These are phyloP conservation scores for Pomphorhynchus laevis DNA, from an alignment of 1,140 invertebrate species.

Conservation along the genomic window DNA sequence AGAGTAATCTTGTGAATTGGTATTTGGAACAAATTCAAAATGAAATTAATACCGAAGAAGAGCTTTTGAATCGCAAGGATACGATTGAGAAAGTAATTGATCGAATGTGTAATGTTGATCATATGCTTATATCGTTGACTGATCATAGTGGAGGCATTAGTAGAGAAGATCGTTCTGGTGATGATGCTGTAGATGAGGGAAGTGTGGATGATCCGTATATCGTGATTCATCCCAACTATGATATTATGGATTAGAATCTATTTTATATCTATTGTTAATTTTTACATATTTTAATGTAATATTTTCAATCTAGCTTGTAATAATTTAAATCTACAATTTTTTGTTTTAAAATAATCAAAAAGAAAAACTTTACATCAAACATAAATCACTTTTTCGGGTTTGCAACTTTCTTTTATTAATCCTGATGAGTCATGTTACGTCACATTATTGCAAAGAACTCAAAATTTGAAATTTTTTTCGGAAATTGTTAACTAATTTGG, in stretches of 20 bases:
- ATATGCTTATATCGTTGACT: not conserved
- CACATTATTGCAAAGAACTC: too few relatives aligned
- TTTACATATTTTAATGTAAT: too few relatives aligned
- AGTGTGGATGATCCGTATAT: constrained; percentile 44
- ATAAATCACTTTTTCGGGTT: too few relatives aligned
- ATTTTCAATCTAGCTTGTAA: too few relatives aligned
- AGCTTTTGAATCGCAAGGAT: constrained; percentile 47
- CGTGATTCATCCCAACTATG: constrained; percentile 76
- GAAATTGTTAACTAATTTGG: too few relatives aligned
- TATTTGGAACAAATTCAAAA: constrained; percentile 55
- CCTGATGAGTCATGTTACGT: too few relatives aligned
- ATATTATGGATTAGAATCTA: constrained; percentile 29
- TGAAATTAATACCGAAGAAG: constrained; percentile 49
- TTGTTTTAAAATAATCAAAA: too few relatives aligned
- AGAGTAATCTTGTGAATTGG: constrained; percentile 57
- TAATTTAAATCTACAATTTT: too few relatives aligned
- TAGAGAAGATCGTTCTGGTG: constrained; percentile 19
- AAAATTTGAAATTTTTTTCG: too few relatives aligned
- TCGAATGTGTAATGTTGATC: constrained; percentile 33
- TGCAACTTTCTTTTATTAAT: too few relatives aligned
- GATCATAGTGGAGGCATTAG: constrained; percentile 22
- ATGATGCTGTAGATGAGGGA: constrained; percentile 14
- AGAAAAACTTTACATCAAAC: too few relatives aligned
- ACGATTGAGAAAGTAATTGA: constrained; percentile 79
- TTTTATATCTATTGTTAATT: too few relatives aligned